These are phyloP conservation scores for Drosophila trichaetosa DNA, from an alignment of 2,888 invertebrate genomes.

Conservation along the genomic window DNA sequence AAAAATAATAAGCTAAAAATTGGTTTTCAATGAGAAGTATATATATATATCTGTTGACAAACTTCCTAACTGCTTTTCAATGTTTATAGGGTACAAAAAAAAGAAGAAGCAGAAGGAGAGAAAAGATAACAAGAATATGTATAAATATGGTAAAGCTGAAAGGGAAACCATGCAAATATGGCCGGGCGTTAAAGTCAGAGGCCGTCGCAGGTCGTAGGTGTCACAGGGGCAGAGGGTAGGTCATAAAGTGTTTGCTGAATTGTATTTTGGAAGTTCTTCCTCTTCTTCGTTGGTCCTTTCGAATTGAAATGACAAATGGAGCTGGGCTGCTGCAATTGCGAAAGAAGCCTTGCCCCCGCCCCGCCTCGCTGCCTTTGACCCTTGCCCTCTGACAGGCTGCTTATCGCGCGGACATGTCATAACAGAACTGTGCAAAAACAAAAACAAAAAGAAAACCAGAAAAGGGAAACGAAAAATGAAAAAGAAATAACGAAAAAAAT, in stretches of 20 bases:
- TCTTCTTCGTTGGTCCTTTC: conserved; percentile 53
- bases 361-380: conserved; percentile 54
- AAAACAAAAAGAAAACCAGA: background rate
- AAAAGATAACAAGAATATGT: conserved; percentile 21
- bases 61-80: background rate
- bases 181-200: conserved; percentile 15
- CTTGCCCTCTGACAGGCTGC: conserved; percentile 71
- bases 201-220: background rate
- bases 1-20: background rate
- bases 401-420: conserved; percentile 75
- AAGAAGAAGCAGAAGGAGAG: conserved; percentile 23
- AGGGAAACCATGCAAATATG: conserved; percentile 55
- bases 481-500: conserved; percentile 4
- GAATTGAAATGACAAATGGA: conserved; percentile 77
- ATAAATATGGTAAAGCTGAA: conserved; percentile 2
- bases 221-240: conserved; percentile 23
- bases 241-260: conserved; percentile 54
- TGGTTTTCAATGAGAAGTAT: background rate
- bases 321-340: conserved; percentile 49
- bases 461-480: conserved; percentile 11
- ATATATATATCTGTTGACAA: background rate
- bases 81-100: background rate
- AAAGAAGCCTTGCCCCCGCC: background rate
- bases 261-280: conserved; percentile 40
- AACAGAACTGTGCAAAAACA: conserved; percentile 53